Evolutionary conservation across 2,888 invertebrate genomes (phyloP).

Genomic region (Dryobota labecula): DNA sequence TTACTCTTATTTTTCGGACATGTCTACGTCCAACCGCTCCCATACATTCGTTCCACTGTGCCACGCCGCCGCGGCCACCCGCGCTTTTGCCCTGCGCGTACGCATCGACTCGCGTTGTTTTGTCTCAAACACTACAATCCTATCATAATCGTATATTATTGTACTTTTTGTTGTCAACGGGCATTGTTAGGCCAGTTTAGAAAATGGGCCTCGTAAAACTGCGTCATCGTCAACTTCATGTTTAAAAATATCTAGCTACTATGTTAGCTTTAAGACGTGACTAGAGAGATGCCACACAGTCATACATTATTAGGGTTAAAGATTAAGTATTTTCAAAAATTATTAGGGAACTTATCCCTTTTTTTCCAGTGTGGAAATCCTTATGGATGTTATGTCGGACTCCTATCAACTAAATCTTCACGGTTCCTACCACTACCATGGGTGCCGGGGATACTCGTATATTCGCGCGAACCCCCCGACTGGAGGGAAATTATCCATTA

Average conservation of each 20-base stretch:
- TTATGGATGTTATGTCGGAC: not conserved
- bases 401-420: not conserved
- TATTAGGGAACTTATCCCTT: not conserved
- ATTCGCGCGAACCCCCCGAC: not conserved
- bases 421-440: not conserved
- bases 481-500: not conserved
- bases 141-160: slow-evolving; percentile 18
- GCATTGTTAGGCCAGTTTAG: not conserved
- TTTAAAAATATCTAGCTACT: not conserved
- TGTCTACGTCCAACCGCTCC: too few species aligned
- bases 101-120: slow-evolving; percentile 28
- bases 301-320: not conserved
- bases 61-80: slow-evolving; percentile 18
- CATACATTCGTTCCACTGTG: too few species aligned
- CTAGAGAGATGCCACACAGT: not conserved
- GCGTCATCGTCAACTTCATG: too few species aligned
- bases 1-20: too few species aligned
- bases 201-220: not conserved
- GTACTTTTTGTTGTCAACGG: slow-evolving; percentile 26
- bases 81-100: slow-evolving; percentile 34
- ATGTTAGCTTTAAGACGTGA: not conserved
- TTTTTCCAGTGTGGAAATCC: not conserved
- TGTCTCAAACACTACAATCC: slow-evolving; percentile 11
- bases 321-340: not conserved
- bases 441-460: not conserved